Percentiles rank a stretch among this genome's conserved stretches.
phyloP scores from a whole-genome alignment of 2,888 invertebrate species.

The Ligdia adustata region DNA sequence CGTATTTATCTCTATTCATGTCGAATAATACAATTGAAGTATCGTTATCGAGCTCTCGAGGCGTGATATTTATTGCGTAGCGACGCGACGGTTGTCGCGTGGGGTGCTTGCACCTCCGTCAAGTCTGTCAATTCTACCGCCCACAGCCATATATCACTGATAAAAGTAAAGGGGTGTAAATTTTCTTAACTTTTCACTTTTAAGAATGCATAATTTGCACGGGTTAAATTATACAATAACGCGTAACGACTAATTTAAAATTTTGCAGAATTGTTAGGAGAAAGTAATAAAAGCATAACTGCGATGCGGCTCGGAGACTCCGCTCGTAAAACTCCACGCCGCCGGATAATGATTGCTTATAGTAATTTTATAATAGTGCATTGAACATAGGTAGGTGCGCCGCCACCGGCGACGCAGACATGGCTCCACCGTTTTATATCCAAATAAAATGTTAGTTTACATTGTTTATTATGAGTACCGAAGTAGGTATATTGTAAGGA shows the following conservation, averaged over 20 bases:
- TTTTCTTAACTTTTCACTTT: slow-evolving; percentile 32
- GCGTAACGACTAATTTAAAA: slow-evolving; percentile 33
- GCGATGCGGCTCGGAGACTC: slow-evolving; percentile 41
- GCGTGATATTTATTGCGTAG: slow-evolving; percentile 48
- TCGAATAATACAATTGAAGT: slow-evolving; percentile 50
- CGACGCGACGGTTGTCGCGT: slow-evolving; percentile 48
- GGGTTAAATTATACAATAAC: slow-evolving; percentile 33
- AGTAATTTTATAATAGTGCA: slow-evolving; percentile 24
- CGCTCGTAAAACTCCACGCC: slow-evolving; percentile 43
- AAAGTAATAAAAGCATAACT: slow-evolving; percentile 49
- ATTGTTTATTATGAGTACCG: slow-evolving; percentile 12
- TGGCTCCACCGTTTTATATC: slow-evolving; percentile 9
- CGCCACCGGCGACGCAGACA: slow-evolving; percentile 11
- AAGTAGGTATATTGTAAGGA: slow-evolving; percentile 3
- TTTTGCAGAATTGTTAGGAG: slow-evolving; percentile 41
- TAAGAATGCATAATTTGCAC: slow-evolving; percentile 30
- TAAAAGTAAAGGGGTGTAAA: slow-evolving; percentile 27
- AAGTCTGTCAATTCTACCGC: slow-evolving; percentile 44
- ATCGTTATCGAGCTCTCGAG: slow-evolving; percentile 54
- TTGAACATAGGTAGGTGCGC: slow-evolving; percentile 13
- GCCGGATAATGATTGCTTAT: slow-evolving; percentile 20
- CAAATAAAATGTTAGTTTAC: slow-evolving; percentile 11
- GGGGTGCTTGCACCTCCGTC: slow-evolving; percentile 50
- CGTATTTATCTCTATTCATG: slow-evolving; percentile 51
- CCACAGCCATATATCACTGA: slow-evolving; percentile 44